These are phyloP conservation scores for Percina caprodes DNA, from an alignment of 2,113 vertebrate species.

Conservation along the genomic window DNA sequence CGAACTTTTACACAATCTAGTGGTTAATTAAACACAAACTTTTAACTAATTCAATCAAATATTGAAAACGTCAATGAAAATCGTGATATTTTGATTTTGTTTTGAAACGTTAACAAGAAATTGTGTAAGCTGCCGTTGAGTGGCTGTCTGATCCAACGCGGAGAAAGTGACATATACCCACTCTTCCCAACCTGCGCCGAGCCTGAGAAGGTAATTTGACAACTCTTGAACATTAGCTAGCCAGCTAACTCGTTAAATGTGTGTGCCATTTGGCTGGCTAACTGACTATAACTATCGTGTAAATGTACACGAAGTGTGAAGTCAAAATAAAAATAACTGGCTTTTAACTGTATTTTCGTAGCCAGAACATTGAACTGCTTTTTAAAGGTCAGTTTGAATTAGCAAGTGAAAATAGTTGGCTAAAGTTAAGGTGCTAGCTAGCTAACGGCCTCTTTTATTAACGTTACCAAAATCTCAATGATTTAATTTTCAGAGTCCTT, in stretches of 20 bases:
- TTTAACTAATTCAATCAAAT: background rate
- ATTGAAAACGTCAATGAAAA: background rate
- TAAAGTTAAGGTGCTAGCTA: background rate
- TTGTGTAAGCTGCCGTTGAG: background rate
- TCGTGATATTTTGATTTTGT: background rate
- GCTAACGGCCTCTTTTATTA: background rate
- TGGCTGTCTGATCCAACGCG: background rate
- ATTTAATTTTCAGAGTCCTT: background rate
- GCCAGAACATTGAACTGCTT: background rate
- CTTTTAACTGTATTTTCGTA: background rate
- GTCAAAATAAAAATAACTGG: background rate
- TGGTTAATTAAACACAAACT: background rate
- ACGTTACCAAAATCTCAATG: background rate
- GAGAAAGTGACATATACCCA: background rate
- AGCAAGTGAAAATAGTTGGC: background rate
- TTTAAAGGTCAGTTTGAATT: background rate
- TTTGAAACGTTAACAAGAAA: background rate
- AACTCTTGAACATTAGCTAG: background rate
- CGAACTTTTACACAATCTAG: background rate
- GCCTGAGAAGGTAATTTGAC: conserved; percentile 22
- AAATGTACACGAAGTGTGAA: too few relatives aligned
- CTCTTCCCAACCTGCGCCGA: too few relatives aligned
- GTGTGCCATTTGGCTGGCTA: too few relatives aligned
- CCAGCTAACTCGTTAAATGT: background rate
- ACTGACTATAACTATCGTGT: background rate